Evolutionary conservation across 64 coral and sea anemone genomes (phyloP), one percentile per base, ranked within the genome.

Genomic region (Platygyra sinensis): DNA sequence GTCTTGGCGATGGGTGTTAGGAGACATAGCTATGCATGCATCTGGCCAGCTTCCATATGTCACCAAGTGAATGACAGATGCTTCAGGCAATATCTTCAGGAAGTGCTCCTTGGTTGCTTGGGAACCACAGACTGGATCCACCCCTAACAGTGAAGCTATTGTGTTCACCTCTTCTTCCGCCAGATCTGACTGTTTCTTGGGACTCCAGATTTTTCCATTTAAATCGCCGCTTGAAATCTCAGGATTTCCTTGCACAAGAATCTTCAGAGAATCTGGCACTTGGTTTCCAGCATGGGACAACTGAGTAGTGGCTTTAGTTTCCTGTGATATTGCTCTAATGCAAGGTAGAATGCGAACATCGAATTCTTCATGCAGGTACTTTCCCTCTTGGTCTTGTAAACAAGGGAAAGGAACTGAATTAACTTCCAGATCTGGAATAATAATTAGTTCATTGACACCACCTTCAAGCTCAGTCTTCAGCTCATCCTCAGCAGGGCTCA

Each of bases 211-310:
- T 61, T 80, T 91, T 20, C 80, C 82, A 55, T 88, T 51, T 49
- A 94, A 84, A 57, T 87, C 84, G 30, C 94, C 95, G 49, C 75
- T 79, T 8, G 95, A 73, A 29, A 96, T 96, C 2, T 38, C 75
- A 30, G 95, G 91, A 79, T 96, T 96, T 32, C 95, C 95, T 30
- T 85, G 62, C 27, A 96, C 64, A 51, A 96, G 74, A 77, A 96
- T 94, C 67, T 93, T 87, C 10, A 64, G 62, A 30, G 59, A 83
- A 19, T 60, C 33, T 20, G 1, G 22, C 42, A 11, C 62, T 51
- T 61, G 25, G 1, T 72, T 87, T 33, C 5, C 11, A 49, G 14
- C 77, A 67, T 10, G 78, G 22, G 87, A 65, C n/a, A 33, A 83
- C 28, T 91, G 42, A 28, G 72, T 10, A 9, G 52, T 65, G 15